phyloP scores from a whole-genome alignment of 2,888 invertebrate species.

The Campaea margaritaria region DNA sequence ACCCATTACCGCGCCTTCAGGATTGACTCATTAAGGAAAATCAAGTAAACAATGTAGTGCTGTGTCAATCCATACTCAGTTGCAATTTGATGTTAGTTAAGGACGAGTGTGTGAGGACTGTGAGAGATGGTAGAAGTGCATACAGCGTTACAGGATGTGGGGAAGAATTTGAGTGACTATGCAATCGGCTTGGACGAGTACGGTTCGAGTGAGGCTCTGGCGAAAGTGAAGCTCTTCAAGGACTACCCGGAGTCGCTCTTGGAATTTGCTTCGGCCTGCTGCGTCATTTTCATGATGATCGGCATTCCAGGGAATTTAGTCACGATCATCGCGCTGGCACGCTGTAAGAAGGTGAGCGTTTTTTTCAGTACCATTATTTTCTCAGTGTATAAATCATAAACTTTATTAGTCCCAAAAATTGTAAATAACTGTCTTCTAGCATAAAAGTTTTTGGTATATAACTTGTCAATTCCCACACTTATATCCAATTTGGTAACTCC shows the following conservation, averaged over 20 bases:
- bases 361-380: background rate
- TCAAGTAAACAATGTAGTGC: constrained; percentile 55
- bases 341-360: constrained; percentile 89
- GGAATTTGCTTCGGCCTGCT: constrained; percentile 88
- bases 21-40: constrained; percentile 75
- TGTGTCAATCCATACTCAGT: constrained; percentile 60
- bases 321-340: constrained; percentile 90
- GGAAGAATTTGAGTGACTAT: constrained; percentile 2
- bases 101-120: constrained; percentile 34
- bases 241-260: constrained; percentile 88
- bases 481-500: background rate
- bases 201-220: constrained; percentile 60
- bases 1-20: constrained; percentile 56
- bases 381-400: no score
- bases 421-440: no score
- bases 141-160: constrained; percentile 45
- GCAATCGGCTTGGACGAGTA: constrained; percentile 56
- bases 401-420: no score
- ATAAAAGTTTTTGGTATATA: no score
- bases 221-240: constrained; percentile 83
- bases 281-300: constrained; percentile 89
- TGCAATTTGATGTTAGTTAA: constrained; percentile 42
- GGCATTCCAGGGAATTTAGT: constrained; percentile 93
- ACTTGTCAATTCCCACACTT: no score
- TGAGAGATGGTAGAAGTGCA: constrained; percentile 50